phyloP scores from a whole-genome alignment of 1,140 invertebrate genomes.

The Brachionus plicatilis region DNA sequence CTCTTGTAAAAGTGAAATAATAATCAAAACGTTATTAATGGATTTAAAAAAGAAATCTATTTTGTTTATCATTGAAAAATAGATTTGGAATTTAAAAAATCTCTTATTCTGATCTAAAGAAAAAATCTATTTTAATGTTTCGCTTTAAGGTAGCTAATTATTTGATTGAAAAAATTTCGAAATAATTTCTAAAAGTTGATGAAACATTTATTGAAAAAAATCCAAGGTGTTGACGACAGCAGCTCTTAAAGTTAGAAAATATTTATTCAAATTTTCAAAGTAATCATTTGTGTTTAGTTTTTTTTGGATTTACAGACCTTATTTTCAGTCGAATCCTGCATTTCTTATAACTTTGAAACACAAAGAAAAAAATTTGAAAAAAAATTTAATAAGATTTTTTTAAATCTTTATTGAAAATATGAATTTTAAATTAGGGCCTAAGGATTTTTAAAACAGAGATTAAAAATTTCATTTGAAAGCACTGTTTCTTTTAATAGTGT shows the following conservation, averaged over 20 bases:
- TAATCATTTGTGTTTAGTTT: neutral
- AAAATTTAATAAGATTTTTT: neutral
- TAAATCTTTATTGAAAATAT: neutral
- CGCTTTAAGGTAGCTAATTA: neutral
- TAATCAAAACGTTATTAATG: neutral
- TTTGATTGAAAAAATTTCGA: neutral
- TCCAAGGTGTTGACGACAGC: neutral
- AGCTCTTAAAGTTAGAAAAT: neutral
- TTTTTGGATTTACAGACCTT: neutral
- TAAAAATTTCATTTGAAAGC: neutral
- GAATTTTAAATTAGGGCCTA: neutral
- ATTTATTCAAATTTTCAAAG: neutral
- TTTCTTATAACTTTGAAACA: neutral
- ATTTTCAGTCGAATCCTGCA: neutral
- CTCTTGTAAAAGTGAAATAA: neutral
- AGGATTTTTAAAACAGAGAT: neutral
- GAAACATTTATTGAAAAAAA: neutral
- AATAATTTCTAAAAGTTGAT: neutral
- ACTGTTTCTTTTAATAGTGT: neutral
- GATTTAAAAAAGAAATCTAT: neutral
- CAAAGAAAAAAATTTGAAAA: neutral
- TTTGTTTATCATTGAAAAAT: neutral
- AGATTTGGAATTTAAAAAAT: neutral
- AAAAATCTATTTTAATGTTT: neutral
- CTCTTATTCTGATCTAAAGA: neutral